Conservation (phyloP, 2,888 invertebrate species). For the Cantharis nigra region DNA sequence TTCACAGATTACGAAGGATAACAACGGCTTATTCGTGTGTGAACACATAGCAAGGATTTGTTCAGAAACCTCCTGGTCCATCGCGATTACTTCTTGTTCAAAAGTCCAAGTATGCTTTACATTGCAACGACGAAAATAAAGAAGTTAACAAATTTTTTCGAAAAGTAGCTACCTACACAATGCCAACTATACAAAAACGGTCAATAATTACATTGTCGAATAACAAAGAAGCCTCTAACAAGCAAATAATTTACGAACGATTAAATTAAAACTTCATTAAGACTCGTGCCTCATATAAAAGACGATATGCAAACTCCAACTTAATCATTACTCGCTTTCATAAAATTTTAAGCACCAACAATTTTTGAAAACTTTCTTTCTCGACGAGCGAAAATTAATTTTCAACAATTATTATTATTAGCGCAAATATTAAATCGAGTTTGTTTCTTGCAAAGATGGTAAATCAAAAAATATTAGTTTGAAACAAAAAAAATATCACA, state of each 20-base stretch:
- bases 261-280: conserved; percentile 5
- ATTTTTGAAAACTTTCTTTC: background rate
- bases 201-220: background rate
- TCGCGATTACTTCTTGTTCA: background rate
- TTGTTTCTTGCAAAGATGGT: background rate
- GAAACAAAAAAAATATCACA: background rate
- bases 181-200: background rate
- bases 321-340: background rate
- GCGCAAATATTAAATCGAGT: background rate
- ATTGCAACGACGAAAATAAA: background rate
- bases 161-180: background rate
- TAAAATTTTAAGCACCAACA: background rate
- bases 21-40: background rate
- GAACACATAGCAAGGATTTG: background rate
- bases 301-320: background rate
- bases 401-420: background rate
- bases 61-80: background rate
- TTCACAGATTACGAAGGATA: background rate
- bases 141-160: background rate
- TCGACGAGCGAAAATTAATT: background rate
- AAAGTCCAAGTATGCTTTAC: background rate
- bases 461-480: background rate
- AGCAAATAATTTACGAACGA: conserved; percentile 5
- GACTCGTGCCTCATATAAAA: background rate
- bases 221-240: background rate